Conservation (phyloP, 2,113 vertebrate species). For the Psephotus haematonotus region DNA sequence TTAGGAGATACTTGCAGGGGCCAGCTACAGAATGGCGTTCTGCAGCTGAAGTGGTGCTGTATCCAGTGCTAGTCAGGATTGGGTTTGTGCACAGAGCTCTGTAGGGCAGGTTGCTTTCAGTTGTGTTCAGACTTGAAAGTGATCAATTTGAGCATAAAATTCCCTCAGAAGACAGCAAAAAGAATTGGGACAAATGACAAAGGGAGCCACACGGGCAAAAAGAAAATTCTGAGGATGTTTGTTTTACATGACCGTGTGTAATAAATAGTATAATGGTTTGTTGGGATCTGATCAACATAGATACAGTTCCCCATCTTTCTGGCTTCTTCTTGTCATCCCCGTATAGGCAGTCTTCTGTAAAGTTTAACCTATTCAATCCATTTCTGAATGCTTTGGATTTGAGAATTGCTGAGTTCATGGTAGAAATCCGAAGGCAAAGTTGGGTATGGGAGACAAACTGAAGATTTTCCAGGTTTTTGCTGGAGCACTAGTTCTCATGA, state of each 20-base stretch:
- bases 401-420: background rate
- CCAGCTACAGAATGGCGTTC: background rate
- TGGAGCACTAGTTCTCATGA: background rate
- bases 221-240: background rate
- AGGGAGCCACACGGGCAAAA: background rate
- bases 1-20: background rate
- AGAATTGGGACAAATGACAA: background rate
- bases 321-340: background rate
- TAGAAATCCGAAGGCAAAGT: background rate
- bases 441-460: background rate
- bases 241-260: background rate
- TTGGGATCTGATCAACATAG: background rate
- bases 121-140: background rate
- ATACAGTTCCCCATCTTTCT: accelerated
- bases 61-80: background rate
- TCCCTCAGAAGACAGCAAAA: background rate
- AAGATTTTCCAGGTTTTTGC: background rate
- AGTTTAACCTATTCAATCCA: background rate
- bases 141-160: background rate
- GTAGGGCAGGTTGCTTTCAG: background rate
- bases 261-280: background rate
- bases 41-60: background rate
- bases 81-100: background rate
- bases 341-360: background rate
- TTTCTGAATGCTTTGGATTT: background rate